Percentiles rank a stretch among this genome's conserved stretches.
phyloP scores from a whole-genome alignment of 2,113 vertebrate genomes.

The Colistium nudipinnis region DNA sequence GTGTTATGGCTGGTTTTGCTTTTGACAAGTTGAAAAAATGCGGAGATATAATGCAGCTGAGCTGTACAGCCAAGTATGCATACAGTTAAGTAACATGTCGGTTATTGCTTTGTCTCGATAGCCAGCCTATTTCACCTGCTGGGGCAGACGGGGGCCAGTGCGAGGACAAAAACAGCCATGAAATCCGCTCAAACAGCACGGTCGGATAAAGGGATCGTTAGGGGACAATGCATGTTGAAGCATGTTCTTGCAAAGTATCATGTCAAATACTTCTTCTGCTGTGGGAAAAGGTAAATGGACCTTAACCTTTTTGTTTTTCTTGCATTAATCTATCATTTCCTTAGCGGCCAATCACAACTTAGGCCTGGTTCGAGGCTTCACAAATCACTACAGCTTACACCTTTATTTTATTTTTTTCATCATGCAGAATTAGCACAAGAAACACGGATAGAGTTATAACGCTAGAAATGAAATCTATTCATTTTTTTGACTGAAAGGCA shows the following conservation, averaged over 20 bases:
- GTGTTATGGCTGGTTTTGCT: constrained; percentile 86
- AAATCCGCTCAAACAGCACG: constrained; percentile 9
- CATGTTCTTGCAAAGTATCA: constrained; percentile 10
- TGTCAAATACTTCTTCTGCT: not conserved
- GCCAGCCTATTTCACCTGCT: constrained; percentile 57
- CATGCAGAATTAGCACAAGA: too few relatives aligned
- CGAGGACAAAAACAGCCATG: constrained; percentile 38
- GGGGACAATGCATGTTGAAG: not conserved
- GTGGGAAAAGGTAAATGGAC: not conserved
- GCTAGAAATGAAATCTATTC: too few relatives aligned
- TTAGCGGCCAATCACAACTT: not conserved
- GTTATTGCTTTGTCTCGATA: constrained; percentile 55
- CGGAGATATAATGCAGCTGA: constrained; percentile 89
- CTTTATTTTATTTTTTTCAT: too few relatives aligned
- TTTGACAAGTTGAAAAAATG: constrained; percentile 92
- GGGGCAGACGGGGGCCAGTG: constrained; percentile 2
- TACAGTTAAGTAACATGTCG: constrained; percentile 48
- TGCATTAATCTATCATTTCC: not conserved
- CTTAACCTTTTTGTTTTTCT: not conserved
- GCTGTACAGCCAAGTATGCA: constrained; percentile 65
- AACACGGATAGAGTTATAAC: too few relatives aligned
- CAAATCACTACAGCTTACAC: not conserved
- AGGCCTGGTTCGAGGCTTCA: not conserved
- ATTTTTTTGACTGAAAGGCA: too few relatives aligned
- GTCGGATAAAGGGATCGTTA: not conserved